Base-by-base conservation (phyloP, 2,888 invertebrate species). In the Andricus curvator region DNA sequence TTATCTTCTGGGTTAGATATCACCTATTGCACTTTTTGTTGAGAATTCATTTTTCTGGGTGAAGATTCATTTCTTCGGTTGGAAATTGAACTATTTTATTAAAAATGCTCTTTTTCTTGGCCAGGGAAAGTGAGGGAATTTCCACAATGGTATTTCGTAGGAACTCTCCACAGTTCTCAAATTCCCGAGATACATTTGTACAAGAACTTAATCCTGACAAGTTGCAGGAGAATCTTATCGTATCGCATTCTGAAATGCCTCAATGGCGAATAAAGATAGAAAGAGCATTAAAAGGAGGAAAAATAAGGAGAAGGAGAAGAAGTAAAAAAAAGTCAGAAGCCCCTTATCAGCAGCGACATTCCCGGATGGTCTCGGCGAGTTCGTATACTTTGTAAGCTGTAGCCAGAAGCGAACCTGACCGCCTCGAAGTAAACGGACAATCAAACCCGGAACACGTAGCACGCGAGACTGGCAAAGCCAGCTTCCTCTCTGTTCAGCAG, bases 391-490 rank as follows among this genome's bases (percentile, higher is more conserved):
- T 80, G 81, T 82, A 80, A 67, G 64, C 62, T 80, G 76, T 76
- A 80, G 80, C 77, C 80, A 70, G 79, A 68, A 77, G 81, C 76
- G 80, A 82, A 82, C 77, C 76, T 77, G 83, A 84, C 82, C 84
- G 80, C 80, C 78, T 80, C 81, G 77, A 80, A 82, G 83, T 84
- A 84, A 84, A 84, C 80, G 84, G 85, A 86, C 88, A 86, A 87
- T 87, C 88, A 85, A 83, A 88, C 87, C 88, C 86, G 87, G 87
- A 86, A 87, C 86, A 82, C 78, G 68, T 81, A 79, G 83, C 84
- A 85, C 84, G 82, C 81, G 83, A 68, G 70, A 70, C 70, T 70
- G 29, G 48, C n/a, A 37, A 20, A 51, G 20, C 51, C 29, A 74
- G 70, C 70, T 74, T 74, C 70, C 70, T 74, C 70, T 33, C 70